Conservation (phyloP, 2,113 vertebrate species). For the Lota lota region DNA sequence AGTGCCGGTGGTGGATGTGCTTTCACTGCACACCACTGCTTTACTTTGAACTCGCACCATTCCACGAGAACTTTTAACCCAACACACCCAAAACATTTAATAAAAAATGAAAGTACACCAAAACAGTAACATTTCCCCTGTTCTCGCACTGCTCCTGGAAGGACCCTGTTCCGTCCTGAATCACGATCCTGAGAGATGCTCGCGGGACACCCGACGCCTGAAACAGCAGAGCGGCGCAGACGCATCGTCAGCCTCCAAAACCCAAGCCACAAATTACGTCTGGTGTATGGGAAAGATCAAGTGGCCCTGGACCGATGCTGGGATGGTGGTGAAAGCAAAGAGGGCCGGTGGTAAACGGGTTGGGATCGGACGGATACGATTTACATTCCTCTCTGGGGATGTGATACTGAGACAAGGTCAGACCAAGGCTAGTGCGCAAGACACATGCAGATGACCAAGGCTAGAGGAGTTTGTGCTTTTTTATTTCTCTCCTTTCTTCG, state of each 20-base stretch:
- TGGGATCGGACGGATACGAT: constrained; percentile 67
- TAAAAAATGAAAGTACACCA: neutral
- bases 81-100: too few relatives aligned
- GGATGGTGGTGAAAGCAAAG: constrained; percentile 59
- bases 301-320: constrained; percentile 62
- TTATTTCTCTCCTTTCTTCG: too few relatives aligned
- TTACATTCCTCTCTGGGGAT: constrained; percentile 73
- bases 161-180: constrained; percentile 28
- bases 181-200: constrained; percentile 50
- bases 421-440: constrained; percentile 62
- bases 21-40: too few relatives aligned
- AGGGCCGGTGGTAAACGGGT: constrained; percentile 67
- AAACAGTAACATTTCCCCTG: constrained; percentile 31
- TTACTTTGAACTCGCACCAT: too few relatives aligned
- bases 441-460: constrained; percentile 32
- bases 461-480: neutral
- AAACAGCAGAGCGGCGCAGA: constrained; percentile 73
- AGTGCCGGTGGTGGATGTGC: too few relatives aligned
- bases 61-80: too few relatives aligned
- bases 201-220: constrained; percentile 61
- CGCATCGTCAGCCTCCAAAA: constrained; percentile 76
- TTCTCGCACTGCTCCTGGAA: constrained; percentile 23
- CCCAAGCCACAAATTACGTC: constrained; percentile 76
- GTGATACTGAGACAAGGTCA: constrained; percentile 73
- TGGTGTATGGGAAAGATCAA: constrained; percentile 73